Conservation (phyloP, 37 sponge, comb jelly and placozoan species). For the Haliclona indistincta region DNA sequence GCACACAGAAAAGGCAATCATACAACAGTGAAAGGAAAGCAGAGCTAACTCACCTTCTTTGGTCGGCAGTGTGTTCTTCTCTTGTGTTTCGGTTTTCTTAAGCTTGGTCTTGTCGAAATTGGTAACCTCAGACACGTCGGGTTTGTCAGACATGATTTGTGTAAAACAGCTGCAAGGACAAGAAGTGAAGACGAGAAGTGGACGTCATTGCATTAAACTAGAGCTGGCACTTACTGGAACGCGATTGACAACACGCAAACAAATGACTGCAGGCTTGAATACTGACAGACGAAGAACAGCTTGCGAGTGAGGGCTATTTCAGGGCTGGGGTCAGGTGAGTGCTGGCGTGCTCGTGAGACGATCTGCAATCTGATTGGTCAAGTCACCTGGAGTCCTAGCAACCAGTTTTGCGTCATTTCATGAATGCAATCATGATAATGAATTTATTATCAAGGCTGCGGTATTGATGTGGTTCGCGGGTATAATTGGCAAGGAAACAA, state of each 20-base stretch:
- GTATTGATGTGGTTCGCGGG: no score
- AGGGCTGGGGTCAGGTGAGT: not conserved
- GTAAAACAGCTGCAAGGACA: not conserved
- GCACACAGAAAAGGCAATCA: conserved; percentile 16
- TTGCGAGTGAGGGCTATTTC: no score
- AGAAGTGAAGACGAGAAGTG: not conserved
- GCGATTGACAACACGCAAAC: not conserved
- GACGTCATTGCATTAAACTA: not conserved
- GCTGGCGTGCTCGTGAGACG: conserved; percentile 3
- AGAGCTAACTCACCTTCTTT: conserved; percentile 73
- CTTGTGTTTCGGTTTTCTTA: conserved; percentile 81
- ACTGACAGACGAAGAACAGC: no score
- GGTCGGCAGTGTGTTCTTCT: conserved; percentile 89
- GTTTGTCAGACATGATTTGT: conserved; percentile 75
- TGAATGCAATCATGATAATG: not conserved
- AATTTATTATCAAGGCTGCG: conserved; percentile 6
- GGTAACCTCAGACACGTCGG: conserved; percentile 74
- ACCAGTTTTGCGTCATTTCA: conserved; percentile 28
- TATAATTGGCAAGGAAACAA: not conserved
- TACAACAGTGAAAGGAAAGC: not conserved
- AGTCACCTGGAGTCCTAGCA: conserved; percentile 16
- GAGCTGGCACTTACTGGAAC: not conserved
- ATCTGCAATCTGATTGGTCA: conserved; percentile 34
- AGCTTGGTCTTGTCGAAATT: conserved; percentile 82
- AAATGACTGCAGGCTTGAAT: no score